Evolutionary conservation across 1,140 invertebrate genomes (phyloP).

Genomic region (Leptopilina clavipes): DNA sequence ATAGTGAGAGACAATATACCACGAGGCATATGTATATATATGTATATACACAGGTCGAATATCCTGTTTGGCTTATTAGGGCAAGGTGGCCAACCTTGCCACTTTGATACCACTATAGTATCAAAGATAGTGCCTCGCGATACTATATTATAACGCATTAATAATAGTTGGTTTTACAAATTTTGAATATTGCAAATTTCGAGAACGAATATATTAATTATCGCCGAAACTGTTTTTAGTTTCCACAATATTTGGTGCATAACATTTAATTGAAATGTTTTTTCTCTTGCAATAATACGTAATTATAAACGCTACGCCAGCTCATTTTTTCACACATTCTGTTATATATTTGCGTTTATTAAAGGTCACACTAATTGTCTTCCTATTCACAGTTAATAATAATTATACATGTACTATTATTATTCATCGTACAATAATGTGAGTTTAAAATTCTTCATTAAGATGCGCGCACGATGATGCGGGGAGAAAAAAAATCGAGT

Average conservation of each 20-base stretch:
- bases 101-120: constrained; percentile 58
- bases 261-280: no score
- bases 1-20: constrained; percentile 60
- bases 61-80: constrained; percentile 72
- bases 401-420: not conserved
- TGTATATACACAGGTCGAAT: constrained; percentile 56
- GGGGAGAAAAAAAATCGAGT: not conserved
- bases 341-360: not conserved
- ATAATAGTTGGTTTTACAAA: no score
- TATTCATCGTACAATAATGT: not conserved
- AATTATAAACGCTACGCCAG: not conserved
- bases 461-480: no score
- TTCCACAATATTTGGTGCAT: no score
- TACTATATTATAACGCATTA: constrained; percentile 6
- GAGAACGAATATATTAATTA: no score
- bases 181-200: no score
- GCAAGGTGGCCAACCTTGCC: constrained; percentile 71
- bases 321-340: not conserved
- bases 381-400: constrained; percentile 3
- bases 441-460: no score
- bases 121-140: constrained; percentile 58
- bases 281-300: no score
- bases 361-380: constrained; percentile 6
- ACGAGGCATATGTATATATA: constrained; percentile 44
- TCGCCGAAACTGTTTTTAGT: no score